Evolutionary conservation across 2,888 invertebrate genomes (phyloP), one percentile per base, ranked within the genome.

Genomic region (Lochmaea capreae): DNA sequence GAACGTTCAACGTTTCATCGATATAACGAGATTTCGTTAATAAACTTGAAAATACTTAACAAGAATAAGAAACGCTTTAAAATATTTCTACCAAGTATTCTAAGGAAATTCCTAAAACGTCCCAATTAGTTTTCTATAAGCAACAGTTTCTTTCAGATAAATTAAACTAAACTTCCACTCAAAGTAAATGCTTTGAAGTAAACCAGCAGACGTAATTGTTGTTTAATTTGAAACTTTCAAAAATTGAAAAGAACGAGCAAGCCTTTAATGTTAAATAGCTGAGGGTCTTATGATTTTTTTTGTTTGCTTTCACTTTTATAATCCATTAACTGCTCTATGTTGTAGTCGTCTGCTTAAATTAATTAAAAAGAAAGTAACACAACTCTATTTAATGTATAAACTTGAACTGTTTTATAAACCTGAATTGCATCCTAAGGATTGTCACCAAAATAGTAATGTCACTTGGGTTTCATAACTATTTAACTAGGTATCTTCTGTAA

Each of bases 141-240:
- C 69, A 69, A 69, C 68, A 69, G 52, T 61, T 70, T 46, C 65
- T 70, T 57, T 61, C n/a, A 70, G 46, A 70, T 70, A 70, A 65
- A 70, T 70, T 65, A 70, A 43, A 63, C 62, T 70, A 16, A 70
- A 70, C 57, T 70, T 14, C 57, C 58, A 43, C 57, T 57, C 65
- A 70, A 70, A 70, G 70, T 52, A 65, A 46, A 61, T 70, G 39
- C 70, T 70, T 70, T 65, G 70, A 70, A 58, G 57, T 62, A 70
- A 62, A 63, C 69, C 46, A 57, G 63, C 57, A 58, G 46, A 70
- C 65, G 63, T 65, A 70, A 70, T 70, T 70, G 70, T 65, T 70
- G 46, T 65, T 70, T 70, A 65, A 65, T 65, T 52, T 63, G 63
- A 65, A 65, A 63, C 57, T 70, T 70, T 70, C n/a, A 65, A 65